Evolutionary conservation across 2,113 vertebrate species (phyloP).

Genomic region (Anser brachyrhynchus): DNA sequence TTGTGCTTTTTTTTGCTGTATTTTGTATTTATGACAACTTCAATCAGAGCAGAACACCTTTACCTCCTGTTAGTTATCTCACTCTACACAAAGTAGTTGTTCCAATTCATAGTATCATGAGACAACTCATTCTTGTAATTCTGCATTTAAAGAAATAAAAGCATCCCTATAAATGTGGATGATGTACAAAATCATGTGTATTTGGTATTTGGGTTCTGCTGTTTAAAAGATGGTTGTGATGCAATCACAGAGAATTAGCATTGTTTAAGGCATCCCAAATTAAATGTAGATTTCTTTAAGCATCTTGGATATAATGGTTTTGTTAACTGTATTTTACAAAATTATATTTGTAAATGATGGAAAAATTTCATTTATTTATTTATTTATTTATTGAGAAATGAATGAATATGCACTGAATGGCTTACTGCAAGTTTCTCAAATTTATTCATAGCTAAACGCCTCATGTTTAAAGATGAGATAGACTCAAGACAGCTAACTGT

Average conservation of each 20-base stretch:
- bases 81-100: fast-evolving
- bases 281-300: neutral
- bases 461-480: slow-evolving; percentile 23
- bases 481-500: neutral
- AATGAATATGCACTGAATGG: neutral
- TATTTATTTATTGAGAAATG: neutral
- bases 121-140: neutral
- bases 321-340: neutral
- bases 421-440: neutral
- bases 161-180: fast-evolving
- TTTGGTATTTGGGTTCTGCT: neutral
- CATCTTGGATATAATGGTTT: neutral
- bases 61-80: neutral
- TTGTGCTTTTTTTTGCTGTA: neutral
- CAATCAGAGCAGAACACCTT: neutral
- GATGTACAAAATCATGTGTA: neutral
- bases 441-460: neutral
- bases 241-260: neutral
- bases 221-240: neutral
- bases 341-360: neutral
- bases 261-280: neutral
- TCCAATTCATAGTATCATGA: neutral
- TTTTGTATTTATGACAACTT: neutral
- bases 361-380: neutral
- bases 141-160: neutral